A percentile compares a stretch with the other conserved stretches of the same genome.
Conservation (phyloP, 2,888 invertebrate genomes). For the Scaptomyza flava region DNA sequence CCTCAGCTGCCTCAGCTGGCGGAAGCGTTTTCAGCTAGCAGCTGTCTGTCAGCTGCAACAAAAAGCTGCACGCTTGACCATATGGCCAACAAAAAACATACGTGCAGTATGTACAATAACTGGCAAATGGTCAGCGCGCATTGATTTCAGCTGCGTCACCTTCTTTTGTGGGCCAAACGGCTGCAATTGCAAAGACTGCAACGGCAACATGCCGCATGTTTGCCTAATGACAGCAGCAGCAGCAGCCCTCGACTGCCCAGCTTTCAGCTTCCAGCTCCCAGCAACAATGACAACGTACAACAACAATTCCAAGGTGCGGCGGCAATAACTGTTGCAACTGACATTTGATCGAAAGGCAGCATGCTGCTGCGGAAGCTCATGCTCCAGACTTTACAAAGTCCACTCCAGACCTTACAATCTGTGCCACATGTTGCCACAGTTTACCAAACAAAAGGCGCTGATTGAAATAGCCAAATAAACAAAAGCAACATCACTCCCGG, state of each 20-base stretch:
- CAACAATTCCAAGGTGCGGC: constrained; percentile 69
- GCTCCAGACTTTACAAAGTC: constrained; percentile 9
- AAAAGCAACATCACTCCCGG: constrained; percentile 5
- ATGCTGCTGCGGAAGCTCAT: constrained; percentile 68
- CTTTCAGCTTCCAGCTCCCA: constrained; percentile 6
- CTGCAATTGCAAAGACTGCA: constrained; percentile 22
- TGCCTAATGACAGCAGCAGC: constrained; percentile 61
- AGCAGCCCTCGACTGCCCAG: constrained; percentile 30
- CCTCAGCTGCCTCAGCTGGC: constrained; percentile 60
- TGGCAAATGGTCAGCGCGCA: constrained; percentile 57
- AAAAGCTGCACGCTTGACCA: constrained; percentile 30
- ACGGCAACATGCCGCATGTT: constrained; percentile 50
- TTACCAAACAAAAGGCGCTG: constrained; percentile 53
- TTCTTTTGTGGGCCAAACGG: constrained; percentile 56
- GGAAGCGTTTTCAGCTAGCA: constrained; percentile 60
- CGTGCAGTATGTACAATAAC: background rate
- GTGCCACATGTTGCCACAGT: constrained; percentile 34
- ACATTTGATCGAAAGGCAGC: constrained; percentile 73
- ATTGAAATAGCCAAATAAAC: constrained; percentile 47
- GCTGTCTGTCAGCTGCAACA: constrained; percentile 46
- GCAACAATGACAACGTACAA: constrained; percentile 45
- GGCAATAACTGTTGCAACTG: constrained; percentile 33
- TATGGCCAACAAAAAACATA: constrained; percentile 3
- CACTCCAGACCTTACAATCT: constrained; percentile 17
- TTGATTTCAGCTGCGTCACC: constrained; percentile 78